Conservation (phyloP, 2,113 vertebrate species). For the Gallinago undulata region DNA sequence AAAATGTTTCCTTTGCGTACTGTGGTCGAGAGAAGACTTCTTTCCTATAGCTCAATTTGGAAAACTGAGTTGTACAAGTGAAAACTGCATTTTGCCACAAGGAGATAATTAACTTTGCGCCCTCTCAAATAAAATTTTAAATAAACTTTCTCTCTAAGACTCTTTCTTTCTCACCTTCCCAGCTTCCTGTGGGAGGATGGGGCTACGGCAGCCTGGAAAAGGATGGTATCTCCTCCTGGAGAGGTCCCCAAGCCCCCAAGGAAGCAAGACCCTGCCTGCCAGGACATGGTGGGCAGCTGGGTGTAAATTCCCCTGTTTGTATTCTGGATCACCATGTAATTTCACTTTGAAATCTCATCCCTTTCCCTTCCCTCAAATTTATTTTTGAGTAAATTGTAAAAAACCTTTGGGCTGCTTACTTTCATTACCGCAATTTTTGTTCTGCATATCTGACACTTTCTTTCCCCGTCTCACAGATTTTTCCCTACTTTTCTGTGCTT, state of each 20-base stretch:
- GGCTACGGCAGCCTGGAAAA: rapidly evolving
- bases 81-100: neutral
- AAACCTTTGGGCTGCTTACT: neutral
- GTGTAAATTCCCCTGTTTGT: neutral
- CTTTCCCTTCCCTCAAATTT: neutral
- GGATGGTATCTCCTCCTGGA: neutral
- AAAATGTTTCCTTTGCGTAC: neutral
- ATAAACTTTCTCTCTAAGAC: neutral
- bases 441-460: neutral
- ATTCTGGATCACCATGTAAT: too few relatives aligned
- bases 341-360: neutral
- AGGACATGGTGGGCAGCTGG: neutral
- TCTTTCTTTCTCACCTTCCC: neutral
- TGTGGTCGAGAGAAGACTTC: neutral
- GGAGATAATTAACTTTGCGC: neutral
- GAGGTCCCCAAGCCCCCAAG: neutral
- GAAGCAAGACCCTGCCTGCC: neutral
- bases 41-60: neutral
- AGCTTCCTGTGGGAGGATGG: neutral
- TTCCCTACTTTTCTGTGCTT: neutral
- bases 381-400: neutral
- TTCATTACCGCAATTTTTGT: neutral
- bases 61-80: neutral
- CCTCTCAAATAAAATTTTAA: neutral
- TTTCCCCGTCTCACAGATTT: neutral